phyloP scores from a whole-genome alignment of 2,113 vertebrate species.

The Solea senegalensis region DNA sequence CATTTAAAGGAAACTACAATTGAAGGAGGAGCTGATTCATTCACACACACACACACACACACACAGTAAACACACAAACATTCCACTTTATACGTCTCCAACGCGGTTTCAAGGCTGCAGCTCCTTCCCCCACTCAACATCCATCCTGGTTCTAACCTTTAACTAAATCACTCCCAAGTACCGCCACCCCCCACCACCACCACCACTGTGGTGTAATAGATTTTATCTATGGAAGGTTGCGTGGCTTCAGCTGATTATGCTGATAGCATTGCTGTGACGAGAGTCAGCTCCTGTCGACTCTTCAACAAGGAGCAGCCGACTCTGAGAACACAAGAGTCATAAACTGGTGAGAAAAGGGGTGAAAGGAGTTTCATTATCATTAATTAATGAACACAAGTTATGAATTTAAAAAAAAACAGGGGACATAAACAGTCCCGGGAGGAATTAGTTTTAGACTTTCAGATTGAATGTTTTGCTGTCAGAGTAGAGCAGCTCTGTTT shows the following conservation, averaged over 20 bases:
- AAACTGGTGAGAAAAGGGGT: neutral
- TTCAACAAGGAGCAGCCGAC: slow-evolving; percentile 52
- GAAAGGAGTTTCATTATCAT: neutral
- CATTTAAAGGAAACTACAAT: slow-evolving; percentile 25
- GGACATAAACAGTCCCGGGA: neutral
- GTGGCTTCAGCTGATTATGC: slow-evolving; percentile 73
- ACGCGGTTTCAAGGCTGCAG: slow-evolving; percentile 47
- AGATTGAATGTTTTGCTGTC: neutral
- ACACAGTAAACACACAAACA: slow-evolving; percentile 8
- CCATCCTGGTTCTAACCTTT: slow-evolving; percentile 39
- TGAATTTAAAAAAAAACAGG: neutral
- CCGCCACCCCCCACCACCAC: slow-evolving; percentile 38
- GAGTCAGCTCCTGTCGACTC: slow-evolving; percentile 64
- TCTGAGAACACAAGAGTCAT: neutral
- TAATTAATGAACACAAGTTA: neutral
- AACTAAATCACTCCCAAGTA: slow-evolving; percentile 76
- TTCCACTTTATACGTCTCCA: slow-evolving; percentile 11
- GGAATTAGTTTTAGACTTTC: slow-evolving; percentile 6
- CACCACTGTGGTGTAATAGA: slow-evolving; percentile 69
- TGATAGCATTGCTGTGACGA: slow-evolving; percentile 61
- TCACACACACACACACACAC: neutral
- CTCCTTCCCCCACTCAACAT: slow-evolving; percentile 33
- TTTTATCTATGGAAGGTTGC: slow-evolving; percentile 80
- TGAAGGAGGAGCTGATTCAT: slow-evolving; percentile 12
- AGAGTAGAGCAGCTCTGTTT: neutral